These are phyloP conservation scores for Dinomys branickii DNA, from an alignment of 2,113 vertebrate genomes.

Conservation along the genomic window DNA sequence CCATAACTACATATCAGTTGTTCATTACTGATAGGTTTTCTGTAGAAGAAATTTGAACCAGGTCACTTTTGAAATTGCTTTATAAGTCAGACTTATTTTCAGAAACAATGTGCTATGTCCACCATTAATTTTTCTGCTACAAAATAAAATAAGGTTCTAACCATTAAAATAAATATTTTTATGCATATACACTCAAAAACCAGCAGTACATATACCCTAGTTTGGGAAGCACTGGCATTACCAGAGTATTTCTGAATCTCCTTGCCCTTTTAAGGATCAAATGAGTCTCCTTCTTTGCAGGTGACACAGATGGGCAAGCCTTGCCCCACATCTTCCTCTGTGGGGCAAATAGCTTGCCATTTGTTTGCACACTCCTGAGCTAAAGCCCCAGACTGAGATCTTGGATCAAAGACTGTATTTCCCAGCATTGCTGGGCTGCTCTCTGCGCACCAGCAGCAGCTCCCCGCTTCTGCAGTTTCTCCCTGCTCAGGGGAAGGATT, in stretches of 20 bases:
- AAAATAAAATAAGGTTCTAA: slow-evolving; percentile 24
- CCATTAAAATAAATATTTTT: slow-evolving; percentile 42
- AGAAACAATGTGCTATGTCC: not conserved
- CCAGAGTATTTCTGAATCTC: not conserved
- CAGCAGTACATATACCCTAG: not conserved
- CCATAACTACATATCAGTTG: not conserved
- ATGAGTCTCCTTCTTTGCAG: slow-evolving; percentile 1
- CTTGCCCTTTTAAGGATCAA: not conserved
- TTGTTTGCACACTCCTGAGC: not conserved
- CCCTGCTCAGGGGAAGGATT: not conserved
- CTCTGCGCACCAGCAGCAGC: not conserved
- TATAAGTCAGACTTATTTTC: not conserved
- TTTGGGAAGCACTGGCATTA: slow-evolving; percentile 2
- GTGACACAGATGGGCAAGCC: not conserved
- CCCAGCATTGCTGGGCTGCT: not conserved
- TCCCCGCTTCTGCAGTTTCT: not conserved
- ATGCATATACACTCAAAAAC: not conserved
- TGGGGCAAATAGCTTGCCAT: not conserved
- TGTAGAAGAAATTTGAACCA: not conserved
- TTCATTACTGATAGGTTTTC: not conserved
- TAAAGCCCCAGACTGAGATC: not conserved
- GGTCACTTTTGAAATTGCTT: not conserved
- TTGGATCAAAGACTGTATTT: not conserved
- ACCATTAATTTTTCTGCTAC: slow-evolving; percentile 9
- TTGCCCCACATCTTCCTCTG: not conserved